Percentiles rank a stretch among this genome's conserved stretches.
phyloP scores from a whole-genome alignment of 1,140 invertebrate species.

The Brachionus manjavacas region DNA sequence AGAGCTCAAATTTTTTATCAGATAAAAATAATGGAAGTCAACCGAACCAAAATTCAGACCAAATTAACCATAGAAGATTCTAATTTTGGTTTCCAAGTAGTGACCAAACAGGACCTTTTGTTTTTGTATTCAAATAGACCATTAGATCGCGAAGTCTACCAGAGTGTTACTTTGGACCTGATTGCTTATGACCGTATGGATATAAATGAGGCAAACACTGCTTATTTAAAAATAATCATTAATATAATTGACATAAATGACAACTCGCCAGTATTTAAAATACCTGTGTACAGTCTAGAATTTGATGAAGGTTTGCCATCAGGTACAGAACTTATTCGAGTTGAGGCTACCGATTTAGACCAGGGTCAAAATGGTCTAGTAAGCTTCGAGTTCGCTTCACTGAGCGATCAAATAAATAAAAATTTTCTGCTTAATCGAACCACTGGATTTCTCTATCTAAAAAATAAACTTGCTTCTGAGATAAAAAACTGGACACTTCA shows the following conservation, averaged over 20 bases:
- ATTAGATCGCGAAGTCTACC: conserved; percentile 6
- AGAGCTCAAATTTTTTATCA: not conserved
- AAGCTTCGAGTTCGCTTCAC: not conserved
- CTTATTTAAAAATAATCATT: not conserved
- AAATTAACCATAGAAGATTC: not conserved
- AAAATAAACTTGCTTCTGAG: not conserved
- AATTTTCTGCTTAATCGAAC: not conserved
- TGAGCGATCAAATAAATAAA: not conserved
- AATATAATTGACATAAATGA: conserved; percentile 41
- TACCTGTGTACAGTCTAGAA: not conserved
- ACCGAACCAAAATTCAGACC: not conserved
- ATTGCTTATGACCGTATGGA: not conserved
- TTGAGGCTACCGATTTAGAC: conserved; percentile 17
- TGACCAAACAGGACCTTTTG: not conserved
- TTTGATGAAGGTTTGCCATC: not conserved
- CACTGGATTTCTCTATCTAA: not conserved
- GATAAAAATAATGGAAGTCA: not conserved
- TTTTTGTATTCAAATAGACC: conserved; percentile 8
- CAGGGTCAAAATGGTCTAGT: conserved; percentile 28
- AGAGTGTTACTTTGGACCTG: conserved; percentile 12
- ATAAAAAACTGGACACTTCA: conserved; percentile 4
- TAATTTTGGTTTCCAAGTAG: conserved; percentile 8
- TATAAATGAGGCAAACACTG: not conserved
- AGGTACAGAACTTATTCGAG: not conserved
- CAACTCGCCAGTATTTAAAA: conserved; percentile 19